A percentile compares a stretch with the other conserved stretches of the same genome.
These are phyloP conservation scores for Oryctes rhinoceros DNA, from an alignment of 1,140 invertebrate species.

Conservation along the genomic window DNA sequence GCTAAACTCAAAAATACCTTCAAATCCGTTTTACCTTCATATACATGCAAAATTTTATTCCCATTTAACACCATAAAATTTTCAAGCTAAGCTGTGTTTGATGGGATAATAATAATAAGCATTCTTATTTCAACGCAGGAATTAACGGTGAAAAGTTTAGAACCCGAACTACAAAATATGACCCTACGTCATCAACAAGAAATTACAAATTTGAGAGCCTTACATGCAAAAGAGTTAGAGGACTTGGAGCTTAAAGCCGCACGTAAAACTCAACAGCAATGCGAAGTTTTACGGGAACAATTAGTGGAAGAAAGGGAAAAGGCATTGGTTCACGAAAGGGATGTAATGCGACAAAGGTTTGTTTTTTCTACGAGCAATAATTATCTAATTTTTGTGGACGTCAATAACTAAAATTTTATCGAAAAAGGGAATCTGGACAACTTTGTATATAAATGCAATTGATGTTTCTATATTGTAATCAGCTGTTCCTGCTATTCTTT, in stretches of 20 bases:
- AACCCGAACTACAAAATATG: slow-evolving; percentile 75
- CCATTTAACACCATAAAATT: too few relatives aligned
- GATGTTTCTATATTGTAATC: too few relatives aligned
- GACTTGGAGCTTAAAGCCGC: slow-evolving; percentile 66
- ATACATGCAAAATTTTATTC: too few relatives aligned
- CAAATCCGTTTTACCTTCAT: too few relatives aligned
- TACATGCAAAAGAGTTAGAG: slow-evolving; percentile 69
- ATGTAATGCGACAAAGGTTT: slow-evolving; percentile 61
- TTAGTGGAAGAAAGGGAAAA: slow-evolving; percentile 63
- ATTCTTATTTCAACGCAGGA: slow-evolving; percentile 62
- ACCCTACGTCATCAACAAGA: slow-evolving; percentile 69
- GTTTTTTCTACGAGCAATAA: background rate
- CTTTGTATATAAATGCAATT: too few relatives aligned
- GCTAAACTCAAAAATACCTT: too few relatives aligned
- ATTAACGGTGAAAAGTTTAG: slow-evolving; percentile 76
- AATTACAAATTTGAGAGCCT: slow-evolving; percentile 65
- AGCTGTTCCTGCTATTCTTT: too few relatives aligned
- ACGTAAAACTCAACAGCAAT: slow-evolving; percentile 66
- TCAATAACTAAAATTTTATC: too few relatives aligned
- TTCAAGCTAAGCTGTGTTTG: too few relatives aligned
- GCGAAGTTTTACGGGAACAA: slow-evolving; percentile 62
- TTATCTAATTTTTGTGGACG: too few relatives aligned
- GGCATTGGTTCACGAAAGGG: slow-evolving; percentile 64
- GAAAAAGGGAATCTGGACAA: too few relatives aligned
- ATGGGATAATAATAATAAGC: background rate